phyloP scores from a whole-genome alignment of 2,113 vertebrate species.

The Python bivittatus region DNA sequence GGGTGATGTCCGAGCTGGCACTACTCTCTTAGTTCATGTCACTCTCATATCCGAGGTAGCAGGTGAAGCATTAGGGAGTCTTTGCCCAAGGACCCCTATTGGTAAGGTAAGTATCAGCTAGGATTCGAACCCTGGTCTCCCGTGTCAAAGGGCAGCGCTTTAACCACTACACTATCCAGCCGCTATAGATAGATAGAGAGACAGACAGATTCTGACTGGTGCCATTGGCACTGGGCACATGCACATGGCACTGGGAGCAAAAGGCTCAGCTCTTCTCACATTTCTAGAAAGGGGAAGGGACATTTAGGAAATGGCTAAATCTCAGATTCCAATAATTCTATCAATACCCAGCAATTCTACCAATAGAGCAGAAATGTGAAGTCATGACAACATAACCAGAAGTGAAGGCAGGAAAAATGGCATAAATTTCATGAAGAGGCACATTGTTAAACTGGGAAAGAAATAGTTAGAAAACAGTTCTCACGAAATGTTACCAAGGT shows the following conservation, averaged over 20 bases:
- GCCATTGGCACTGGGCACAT: background rate
- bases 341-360: background rate
- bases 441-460: background rate
- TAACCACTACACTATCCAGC: too few species aligned
- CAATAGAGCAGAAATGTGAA: background rate
- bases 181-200: too few species aligned
- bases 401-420: background rate
- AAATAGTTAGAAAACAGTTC: constrained; percentile 20
- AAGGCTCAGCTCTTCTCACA: background rate
- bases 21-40: too few species aligned
- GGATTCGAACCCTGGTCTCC: too few species aligned
- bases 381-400: background rate
- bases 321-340: background rate
- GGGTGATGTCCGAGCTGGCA: too few species aligned
- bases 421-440: background rate
- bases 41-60: too few species aligned
- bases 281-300: background rate
- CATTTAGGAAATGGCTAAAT: background rate
- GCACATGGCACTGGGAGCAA: background rate
- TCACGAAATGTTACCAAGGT: constrained; percentile 34
- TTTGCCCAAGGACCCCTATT: too few species aligned
- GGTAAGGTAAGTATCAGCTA: too few species aligned
- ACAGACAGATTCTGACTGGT: background rate
- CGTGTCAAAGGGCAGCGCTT: too few species aligned
- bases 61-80: too few species aligned